Base-by-base conservation (phyloP, 2,888 invertebrate genomes). In the Apodemia mormo region DNA sequence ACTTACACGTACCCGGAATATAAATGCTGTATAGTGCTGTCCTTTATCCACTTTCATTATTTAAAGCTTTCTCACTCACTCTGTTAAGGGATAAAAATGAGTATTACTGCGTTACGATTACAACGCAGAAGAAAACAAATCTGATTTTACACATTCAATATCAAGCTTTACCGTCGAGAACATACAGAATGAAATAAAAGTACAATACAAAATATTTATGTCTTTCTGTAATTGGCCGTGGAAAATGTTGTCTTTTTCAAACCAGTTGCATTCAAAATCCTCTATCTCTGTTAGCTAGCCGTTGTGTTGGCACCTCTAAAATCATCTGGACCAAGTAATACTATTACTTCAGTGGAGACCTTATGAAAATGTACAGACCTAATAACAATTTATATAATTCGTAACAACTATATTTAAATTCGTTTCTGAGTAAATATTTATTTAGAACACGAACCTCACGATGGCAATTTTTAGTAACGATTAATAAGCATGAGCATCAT, bases 1-100 rank as follows among this genome's bases (percentile, higher is more conserved):
- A 93, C 92, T 92, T 93, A 93, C 92, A 92, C 92, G 92, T 90
- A 92, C 87, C 90, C 89, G 87, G 92, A 92, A 93, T 92, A 93
- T 90, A 93, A 92, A 93, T 92, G 92, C 87, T 85, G 83, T 78
- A 81, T 86, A 81, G 79, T 73, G 68, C 82, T 77, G 74, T 90
- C 91, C 77, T 82, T 81, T 79, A 70, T 75, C 69, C 76, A 66
- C 58, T 73, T 68, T 68, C 65, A 65, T 68, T 75, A 77, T 76
- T 77, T 78, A 75, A 77, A 78, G 77, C 78, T 74, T 73, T 79
- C 81, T 76, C 76, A 85, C 90, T 84, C 87, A 72, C 82, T 92
- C 86, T 85, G 77, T 84, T 85, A 85, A 87, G 87, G 91, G 90
- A 92, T 92, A 92, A 92, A 92, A 92, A 90, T 91, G 89, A 90